Evolutionary conservation across 2,888 invertebrate genomes (phyloP), one percentile per base, ranked within the genome.

Genomic region (Aquatica leii): DNA sequence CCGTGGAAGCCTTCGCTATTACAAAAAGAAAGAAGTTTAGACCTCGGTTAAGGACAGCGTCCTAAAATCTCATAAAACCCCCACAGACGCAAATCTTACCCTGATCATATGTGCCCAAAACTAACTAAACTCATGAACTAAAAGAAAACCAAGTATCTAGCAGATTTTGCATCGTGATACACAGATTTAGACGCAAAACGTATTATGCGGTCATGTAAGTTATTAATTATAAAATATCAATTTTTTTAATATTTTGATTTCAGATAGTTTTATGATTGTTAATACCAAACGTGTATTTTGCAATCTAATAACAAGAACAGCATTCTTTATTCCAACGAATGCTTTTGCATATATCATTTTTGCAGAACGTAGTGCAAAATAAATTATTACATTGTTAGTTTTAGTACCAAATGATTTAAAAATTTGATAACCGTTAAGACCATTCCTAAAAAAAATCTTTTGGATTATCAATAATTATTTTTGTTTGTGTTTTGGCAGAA

Each of bases 51-150:
- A n/a, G n/a, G n/a, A n/a, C n/a, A n/a, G n/a, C n/a, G n/a, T n/a
- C n/a, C n/a, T n/a, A n/a, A n/a, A n/a, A n/a, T n/a, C n/a, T n/a
- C n/a, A n/a, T n/a, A n/a, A n/a, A n/a, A n/a, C n/a, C n/a, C n/a
- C n/a, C n/a, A n/a, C n/a, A n/a, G n/a, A n/a, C n/a, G n/a, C 0
- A 82, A 86, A 52, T 82, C 86, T 2, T 92, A 92, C 75, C 82
- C 88, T 4, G 81, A 86, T 12, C 80, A 74, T 67, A 72, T 81
- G 14, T 76, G 86, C 81, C 88, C 89, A 0, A 86, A 86, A 0
- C 91, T 91, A 0, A 87, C 87, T 1, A 82, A 91, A 70, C 90
- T 91, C 75, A 82, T 91, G 66, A 91, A 91, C 0, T 90, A 0
- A 81, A 89, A 0, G 89, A 86, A 72, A 86, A 86, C 72, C 88